Percentiles rank a stretch among this genome's conserved stretches.
These are phyloP conservation scores for Ariopsis seemanni DNA, from an alignment of 2,113 vertebrate genomes.

Conservation along the genomic window DNA sequence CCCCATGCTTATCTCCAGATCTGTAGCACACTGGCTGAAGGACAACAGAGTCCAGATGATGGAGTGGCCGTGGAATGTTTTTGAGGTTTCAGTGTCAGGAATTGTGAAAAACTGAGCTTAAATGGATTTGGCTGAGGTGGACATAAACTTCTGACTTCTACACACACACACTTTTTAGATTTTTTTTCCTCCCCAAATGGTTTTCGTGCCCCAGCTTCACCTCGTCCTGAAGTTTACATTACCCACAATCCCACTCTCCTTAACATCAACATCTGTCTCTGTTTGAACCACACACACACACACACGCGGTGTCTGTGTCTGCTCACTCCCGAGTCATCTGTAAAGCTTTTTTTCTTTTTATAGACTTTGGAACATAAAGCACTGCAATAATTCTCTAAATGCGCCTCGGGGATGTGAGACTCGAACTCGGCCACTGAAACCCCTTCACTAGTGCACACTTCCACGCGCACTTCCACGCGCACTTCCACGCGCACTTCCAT, in stretches of 20 bases:
- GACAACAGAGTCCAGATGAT: no score
- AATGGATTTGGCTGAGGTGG: no score
- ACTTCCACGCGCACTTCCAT: background rate
- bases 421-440: background rate
- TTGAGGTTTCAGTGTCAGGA: no score
- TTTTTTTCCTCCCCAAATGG: background rate
- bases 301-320: background rate
- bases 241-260: slow-evolving; percentile 21
- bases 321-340: slow-evolving; percentile 21
- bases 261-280: slow-evolving; percentile 43
- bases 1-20: no score
- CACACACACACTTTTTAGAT: background rate
- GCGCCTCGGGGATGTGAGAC: background rate
- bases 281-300: background rate
- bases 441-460: background rate
- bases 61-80: no score
- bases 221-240: slow-evolving; percentile 16
- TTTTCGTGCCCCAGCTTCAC: background rate
- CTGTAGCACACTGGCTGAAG: no score
- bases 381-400: background rate
- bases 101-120: no score
- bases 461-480: background rate
- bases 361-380: background rate
- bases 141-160: no score
- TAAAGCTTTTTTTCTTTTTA: slow-evolving; percentile 1